Percentiles rank a stretch among this genome's conserved stretches.
Conservation (phyloP, 2,113 vertebrate species). For the Eonycteris spelaea region DNA sequence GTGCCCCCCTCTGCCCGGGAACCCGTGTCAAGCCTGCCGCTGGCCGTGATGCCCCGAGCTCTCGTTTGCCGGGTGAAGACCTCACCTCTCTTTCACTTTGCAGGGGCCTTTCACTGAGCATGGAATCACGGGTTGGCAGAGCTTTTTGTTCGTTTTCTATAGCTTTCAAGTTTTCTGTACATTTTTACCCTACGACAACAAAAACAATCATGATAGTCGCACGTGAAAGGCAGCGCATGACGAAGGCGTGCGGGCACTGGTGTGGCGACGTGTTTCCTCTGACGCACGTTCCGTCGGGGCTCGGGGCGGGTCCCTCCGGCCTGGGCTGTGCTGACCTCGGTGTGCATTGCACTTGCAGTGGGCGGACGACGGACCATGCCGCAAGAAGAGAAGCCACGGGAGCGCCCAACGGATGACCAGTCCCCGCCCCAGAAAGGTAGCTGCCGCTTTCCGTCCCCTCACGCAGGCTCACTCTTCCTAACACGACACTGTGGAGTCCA, state of each 20-base stretch:
- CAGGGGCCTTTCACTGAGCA: background rate
- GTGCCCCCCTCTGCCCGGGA: background rate
- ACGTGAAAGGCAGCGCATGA: background rate
- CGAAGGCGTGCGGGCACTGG: background rate
- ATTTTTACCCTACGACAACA: background rate
- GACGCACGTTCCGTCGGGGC: background rate
- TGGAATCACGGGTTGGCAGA: background rate
- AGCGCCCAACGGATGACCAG: background rate
- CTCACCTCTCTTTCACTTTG: background rate
- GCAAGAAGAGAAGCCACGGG: background rate
- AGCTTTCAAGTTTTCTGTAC: background rate
- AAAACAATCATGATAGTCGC: background rate
- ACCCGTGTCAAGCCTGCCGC: background rate
- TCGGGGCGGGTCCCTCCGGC: background rate
- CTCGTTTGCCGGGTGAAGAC: background rate
- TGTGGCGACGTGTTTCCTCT: background rate
- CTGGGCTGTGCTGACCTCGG: background rate
- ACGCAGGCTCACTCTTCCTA: background rate
- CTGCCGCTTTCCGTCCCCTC: background rate
- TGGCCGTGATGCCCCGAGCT: background rate
- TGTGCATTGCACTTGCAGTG: background rate
- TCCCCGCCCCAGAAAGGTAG: slow-evolving; percentile 35
- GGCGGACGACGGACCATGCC: background rate
- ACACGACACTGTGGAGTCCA: no score
- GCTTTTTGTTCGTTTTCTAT: background rate